Base-by-base conservation (phyloP, 2,888 invertebrate species). In the Kryphioiulus occultus region DNA sequence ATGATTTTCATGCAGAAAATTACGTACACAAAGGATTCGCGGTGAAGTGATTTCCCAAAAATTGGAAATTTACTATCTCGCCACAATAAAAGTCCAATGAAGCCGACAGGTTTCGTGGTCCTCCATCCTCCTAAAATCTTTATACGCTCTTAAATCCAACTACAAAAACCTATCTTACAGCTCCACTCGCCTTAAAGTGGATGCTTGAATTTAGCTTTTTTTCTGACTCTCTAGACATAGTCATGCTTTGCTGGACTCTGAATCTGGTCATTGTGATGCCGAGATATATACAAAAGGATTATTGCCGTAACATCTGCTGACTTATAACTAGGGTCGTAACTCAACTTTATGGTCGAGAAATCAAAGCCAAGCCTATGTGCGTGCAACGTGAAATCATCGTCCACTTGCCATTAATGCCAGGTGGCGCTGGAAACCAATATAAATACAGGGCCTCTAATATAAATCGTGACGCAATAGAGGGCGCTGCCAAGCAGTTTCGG, bases 1-100 rank as follows among this genome's bases (percentile, higher is more conserved):
- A 68, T 68, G 9, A 68, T 68, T 68, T 68, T 68, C n/a, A 68
- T 68, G 68, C 68, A 68, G 68, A 68, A 68, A 68, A 68, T 68
- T 68, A 68, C 68, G 68, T 10, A 12, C 68, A 68, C 68, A 68
- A 68, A 68, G 68, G 68, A 68, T 68, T 68, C 68, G 68, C 22
- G 68, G 68, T 22, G 26, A 68, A 26, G 68, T 68, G 68, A 68
- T 68, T 68, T 68, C 26, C 68, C 35, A 2, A 68, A 68, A 68
- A 35, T 68, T 22, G 68, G 68, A 26, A 68, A 68, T 68, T 26
- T 68, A 68, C 68, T 26, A 22, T 26, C 68, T 68, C 10, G 22
- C 26, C 26, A 68, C 68, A 68, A 68, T 68, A 68, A 68, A 68
- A 68, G 26, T 26, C 26, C 68, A 68, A 68, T 68, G 68, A 68